Conservation (phyloP, 2,888 invertebrate species). For the Allophyes oxyacanthae region DNA sequence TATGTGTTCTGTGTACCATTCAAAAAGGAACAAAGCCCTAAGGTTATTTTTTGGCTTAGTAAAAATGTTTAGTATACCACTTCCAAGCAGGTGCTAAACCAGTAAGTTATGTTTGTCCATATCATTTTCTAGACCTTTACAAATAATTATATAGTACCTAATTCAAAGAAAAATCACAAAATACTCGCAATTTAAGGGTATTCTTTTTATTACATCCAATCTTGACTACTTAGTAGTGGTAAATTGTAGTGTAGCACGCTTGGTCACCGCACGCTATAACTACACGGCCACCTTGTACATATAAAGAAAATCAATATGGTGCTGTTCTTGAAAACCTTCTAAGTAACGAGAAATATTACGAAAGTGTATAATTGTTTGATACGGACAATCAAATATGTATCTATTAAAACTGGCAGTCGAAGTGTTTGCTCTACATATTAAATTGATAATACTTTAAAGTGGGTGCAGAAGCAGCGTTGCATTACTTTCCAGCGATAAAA, state of each 20-base stretch:
- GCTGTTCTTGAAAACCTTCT: slow-evolving; percentile 22
- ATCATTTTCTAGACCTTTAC: neutral
- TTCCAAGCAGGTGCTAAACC: neutral
- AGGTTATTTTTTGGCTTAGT: neutral
- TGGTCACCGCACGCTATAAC: slow-evolving; percentile 55
- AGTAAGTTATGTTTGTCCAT: too few species aligned
- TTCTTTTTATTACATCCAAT: slow-evolving; percentile 49
- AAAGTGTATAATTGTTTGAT: neutral
- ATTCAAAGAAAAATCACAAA: slow-evolving; percentile 19
- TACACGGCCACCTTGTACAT: slow-evolving; percentile 1
- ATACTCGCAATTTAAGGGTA: slow-evolving; percentile 37
- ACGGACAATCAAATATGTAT: too few species aligned
- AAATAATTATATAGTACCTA: slow-evolving; percentile 4
- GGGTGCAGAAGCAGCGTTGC: too few species aligned
- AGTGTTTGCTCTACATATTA: too few species aligned
- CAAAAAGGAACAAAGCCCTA: too few species aligned
- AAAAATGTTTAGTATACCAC: neutral
- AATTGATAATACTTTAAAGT: too few species aligned
- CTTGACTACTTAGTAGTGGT: slow-evolving; percentile 40
- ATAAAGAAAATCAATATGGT: slow-evolving; percentile 33
- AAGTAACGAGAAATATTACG: slow-evolving; percentile 17
- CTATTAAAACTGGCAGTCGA: too few species aligned
- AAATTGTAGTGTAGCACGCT: slow-evolving; percentile 63
- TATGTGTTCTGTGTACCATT: too few species aligned
- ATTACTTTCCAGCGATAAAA: too few species aligned